Conservation (phyloP, 2,888 invertebrate genomes). For the Abscondita cerata region DNA sequence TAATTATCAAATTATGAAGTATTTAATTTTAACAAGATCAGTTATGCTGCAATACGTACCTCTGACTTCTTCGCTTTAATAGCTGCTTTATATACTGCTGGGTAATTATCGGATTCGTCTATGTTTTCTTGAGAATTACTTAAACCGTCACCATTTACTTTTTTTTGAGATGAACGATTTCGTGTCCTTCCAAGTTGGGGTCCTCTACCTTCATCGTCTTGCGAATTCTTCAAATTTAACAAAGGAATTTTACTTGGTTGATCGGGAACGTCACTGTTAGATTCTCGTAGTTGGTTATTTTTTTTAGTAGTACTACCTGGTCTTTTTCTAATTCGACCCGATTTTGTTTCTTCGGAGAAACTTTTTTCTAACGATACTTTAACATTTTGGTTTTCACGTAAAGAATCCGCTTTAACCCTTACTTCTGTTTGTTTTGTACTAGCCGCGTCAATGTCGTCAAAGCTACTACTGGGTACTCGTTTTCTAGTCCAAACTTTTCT, state of each 20-base stretch:
- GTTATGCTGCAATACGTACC: constrained; percentile 41
- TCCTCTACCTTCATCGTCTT: constrained; percentile 48
- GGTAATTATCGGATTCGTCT: constrained; percentile 69
- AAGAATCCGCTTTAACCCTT: constrained; percentile 29
- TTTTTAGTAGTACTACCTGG: not conserved
- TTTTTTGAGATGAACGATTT: constrained; percentile 19
- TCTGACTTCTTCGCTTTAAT: constrained; percentile 64
- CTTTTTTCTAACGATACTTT: constrained; percentile 23
- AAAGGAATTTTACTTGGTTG: not conserved
- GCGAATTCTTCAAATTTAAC: not conserved
- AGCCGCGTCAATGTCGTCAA: constrained; percentile 41
- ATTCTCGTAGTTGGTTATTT: not conserved
- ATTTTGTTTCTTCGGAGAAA: constrained; percentile 41
- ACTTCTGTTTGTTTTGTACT: constrained; percentile 48
- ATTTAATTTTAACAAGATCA: not conserved
- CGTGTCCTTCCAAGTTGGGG: constrained; percentile 46
- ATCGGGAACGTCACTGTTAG: not conserved
- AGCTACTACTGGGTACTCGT: not conserved
- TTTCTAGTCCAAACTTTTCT: not conserved
- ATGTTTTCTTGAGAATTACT: constrained; percentile 61
- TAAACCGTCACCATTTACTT: constrained; percentile 29
- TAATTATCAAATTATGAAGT: too few species aligned
- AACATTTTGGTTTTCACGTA: constrained; percentile 18
- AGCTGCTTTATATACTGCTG: constrained; percentile 70
- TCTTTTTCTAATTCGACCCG: constrained; percentile 34